phyloP scores from a whole-genome alignment of 2,888 invertebrate genomes.

The Tipula lateralis region DNA sequence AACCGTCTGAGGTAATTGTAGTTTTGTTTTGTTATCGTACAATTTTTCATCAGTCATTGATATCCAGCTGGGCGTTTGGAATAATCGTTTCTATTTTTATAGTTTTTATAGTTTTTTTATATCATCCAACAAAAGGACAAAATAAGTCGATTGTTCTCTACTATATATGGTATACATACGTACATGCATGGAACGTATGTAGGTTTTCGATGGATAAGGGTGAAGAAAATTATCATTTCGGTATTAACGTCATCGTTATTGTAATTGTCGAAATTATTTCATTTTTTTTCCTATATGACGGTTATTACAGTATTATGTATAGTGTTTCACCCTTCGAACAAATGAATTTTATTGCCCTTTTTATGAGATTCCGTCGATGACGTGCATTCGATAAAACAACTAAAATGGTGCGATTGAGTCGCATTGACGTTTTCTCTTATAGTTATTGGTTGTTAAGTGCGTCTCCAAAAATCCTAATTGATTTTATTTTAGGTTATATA shows the following conservation, averaged over 20 bases:
- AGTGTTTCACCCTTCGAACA: neutral
- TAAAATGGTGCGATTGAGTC: neutral
- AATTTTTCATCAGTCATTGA: conserved; percentile 1
- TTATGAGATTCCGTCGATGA: neutral
- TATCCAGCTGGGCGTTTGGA: conserved; percentile 3
- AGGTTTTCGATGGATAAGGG: neutral
- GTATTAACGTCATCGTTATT: neutral
- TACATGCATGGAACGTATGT: neutral
- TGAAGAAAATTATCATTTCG: neutral
- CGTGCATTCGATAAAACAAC: neutral
- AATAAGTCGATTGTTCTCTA: neutral
- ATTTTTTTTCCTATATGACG: neutral
- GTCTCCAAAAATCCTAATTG: neutral
- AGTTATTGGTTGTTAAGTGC: neutral
- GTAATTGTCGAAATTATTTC: neutral
- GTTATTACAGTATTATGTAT: neutral
- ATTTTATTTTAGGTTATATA: neutral
- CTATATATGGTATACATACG: neutral
- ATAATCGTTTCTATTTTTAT: neutral
- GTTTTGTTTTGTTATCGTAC: neutral
- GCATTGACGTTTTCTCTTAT: neutral
- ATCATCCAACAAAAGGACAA: neutral
- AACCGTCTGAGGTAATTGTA: neutral
- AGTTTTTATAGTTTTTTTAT: neutral
- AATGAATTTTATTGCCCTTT: conserved; percentile 24